Base-by-base conservation (phyloP, 2,888 invertebrate genomes). In the Asteroscopus sphinx region DNA sequence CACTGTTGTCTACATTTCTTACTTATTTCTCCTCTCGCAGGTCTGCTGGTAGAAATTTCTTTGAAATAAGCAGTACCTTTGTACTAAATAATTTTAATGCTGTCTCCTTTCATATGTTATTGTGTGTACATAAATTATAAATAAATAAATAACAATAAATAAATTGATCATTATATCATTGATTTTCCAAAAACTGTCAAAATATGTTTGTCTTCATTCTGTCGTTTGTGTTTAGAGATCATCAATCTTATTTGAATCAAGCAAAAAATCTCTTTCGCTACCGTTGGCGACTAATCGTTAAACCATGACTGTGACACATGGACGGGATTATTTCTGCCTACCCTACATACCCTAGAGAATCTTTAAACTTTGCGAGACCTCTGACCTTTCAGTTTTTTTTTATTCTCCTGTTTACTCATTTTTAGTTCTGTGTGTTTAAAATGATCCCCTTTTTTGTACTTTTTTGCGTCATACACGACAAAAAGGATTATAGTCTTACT, bases 171-270 rank as follows among this genome's bases (percentile, higher is more conserved):
- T n/a, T 8, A 0, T 3, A 3, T 45, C 7, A 41, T 15, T 26
- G n/a, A 39, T 40, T 32, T 12, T 13, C 3, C 0, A 12, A 37
- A 41, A 36, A 35, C 0, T 13, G 1, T 32, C 1, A n/a, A n/a
- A n/a, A n/a, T n/a, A n/a, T 21, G 17, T 1, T 6, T 21, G 4
- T 21, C 21, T 3, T 3, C 21, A 21, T 62, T 53, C 32, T 49
- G 11, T 40, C 15, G 28, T 15, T 26, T n/a, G n/a, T n/a, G n/a
- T n/a, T n/a, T n/a, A n/a, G n/a, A n/a, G 39, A 39, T 47, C 63
- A 79, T 81, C 73, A 75, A 69, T 77, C 77, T 63, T 77, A 82
- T 88, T 85, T 79, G 80, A 81, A 71, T 81, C 36, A 65, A 67
- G 77, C 76, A 82, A 80, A 81, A 77, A 77, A 71, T 42, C 47